These are phyloP conservation scores for Sebastes kiyomatsui DNA, from an alignment of 2,797 vertebrate species.

Conservation along the genomic window DNA sequence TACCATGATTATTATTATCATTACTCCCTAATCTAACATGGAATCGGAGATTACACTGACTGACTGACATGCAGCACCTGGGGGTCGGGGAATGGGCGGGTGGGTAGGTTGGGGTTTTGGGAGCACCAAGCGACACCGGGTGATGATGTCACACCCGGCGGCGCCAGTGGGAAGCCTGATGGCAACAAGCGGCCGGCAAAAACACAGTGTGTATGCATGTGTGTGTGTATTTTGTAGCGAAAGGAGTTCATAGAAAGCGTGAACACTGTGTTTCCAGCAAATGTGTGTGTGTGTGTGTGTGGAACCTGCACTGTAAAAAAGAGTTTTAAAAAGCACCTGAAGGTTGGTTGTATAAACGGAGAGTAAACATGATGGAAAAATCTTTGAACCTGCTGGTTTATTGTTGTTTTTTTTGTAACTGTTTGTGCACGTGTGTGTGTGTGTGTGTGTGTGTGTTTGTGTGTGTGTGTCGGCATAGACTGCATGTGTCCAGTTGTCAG, in stretches of 20 bases:
- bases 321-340: conserved; percentile 80
- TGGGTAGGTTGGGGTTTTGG: conserved; percentile 2
- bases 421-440: conserved; percentile 22
- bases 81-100: conserved; percentile 12
- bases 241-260: conserved; percentile 28
- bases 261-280: conserved; percentile 58
- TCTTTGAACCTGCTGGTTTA: conserved; percentile 74
- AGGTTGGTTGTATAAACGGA: conserved; percentile 76
- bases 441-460: not conserved
- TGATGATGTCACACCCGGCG: conserved; percentile 65
- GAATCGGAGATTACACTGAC: conserved; percentile 80
- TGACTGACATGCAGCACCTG: conserved; percentile 83
- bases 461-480: conserved; percentile 33
- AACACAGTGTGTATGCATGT: conserved; percentile 73
- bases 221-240: conserved; percentile 23
- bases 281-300: conserved; percentile 43
- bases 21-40: conserved; percentile 83
- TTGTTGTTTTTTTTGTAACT: conserved; percentile 52
- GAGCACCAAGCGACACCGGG: conserved; percentile 66
- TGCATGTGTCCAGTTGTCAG: conserved; percentile 63
- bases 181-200: conserved; percentile 62
- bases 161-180: conserved; percentile 59
- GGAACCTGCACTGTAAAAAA: conserved; percentile 79
- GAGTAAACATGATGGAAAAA: conserved; percentile 70
- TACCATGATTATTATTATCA: conserved; percentile 79